phyloP scores from a whole-genome alignment of 2,797 vertebrate genomes.

The Cetoscarus ocellatus region DNA sequence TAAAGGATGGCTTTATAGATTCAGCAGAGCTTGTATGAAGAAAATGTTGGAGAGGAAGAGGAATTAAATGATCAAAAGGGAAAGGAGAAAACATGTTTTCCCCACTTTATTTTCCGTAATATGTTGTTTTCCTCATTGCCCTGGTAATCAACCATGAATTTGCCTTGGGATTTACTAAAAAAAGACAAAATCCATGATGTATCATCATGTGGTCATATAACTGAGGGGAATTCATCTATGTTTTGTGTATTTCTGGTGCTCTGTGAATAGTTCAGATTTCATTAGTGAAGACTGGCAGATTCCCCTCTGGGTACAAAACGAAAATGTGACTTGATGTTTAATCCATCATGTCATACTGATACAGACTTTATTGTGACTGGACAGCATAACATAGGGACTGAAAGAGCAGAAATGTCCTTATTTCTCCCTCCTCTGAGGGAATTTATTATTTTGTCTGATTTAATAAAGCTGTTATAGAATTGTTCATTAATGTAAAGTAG shows the following conservation, averaged over 20 bases:
- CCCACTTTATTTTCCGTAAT: too few species aligned
- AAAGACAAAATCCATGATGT: constrained; percentile 23
- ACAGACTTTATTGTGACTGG: constrained; percentile 23
- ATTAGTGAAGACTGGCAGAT: constrained; percentile 20
- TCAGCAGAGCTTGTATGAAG: background rate
- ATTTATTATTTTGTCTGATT: background rate
- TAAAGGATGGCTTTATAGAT: background rate
- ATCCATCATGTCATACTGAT: constrained; percentile 12
- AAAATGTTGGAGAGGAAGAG: background rate
- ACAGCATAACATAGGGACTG: constrained; percentile 10
- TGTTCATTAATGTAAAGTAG: background rate
- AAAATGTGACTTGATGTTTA: constrained; percentile 2
- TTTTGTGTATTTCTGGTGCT: background rate
- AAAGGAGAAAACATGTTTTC: background rate
- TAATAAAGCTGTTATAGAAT: constrained; percentile 1
- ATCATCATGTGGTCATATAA: constrained; percentile 45
- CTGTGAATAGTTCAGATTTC: constrained; percentile 21
- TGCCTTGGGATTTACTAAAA: constrained; percentile 18
- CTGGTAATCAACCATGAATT: constrained; percentile 13
- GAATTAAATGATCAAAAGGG: background rate
- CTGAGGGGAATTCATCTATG: constrained; percentile 24
- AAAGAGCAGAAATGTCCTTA: background rate
- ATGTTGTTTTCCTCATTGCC: constrained; percentile 2
- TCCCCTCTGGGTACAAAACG: constrained; percentile 1
- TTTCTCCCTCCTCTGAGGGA: background rate